Conservation (phyloP, 92 coral and sea anemone genomes). For the Heteractis magnifica region DNA sequence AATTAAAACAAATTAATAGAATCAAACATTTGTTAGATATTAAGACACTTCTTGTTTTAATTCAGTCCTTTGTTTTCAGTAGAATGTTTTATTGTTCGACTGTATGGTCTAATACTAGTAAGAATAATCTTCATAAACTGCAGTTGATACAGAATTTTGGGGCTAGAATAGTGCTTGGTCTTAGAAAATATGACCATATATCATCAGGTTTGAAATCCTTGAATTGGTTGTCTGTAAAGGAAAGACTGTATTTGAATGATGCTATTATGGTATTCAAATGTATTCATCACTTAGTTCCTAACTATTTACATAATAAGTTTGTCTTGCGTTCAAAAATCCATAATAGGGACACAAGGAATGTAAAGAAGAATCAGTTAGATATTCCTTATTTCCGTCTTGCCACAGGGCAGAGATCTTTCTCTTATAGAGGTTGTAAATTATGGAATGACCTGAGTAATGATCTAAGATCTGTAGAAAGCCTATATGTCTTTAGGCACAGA, state of each 20-base stretch:
- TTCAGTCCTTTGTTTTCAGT: conserved; percentile 40
- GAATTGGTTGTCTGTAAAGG: not conserved
- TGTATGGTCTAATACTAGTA: conserved; percentile 50
- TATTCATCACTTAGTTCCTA: not conserved
- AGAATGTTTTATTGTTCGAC: conserved; percentile 54
- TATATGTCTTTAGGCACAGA: not conserved
- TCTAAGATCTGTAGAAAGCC: not conserved
- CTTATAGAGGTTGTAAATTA: not conserved
- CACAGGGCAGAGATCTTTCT: not conserved
- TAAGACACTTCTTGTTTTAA: conserved; percentile 34
- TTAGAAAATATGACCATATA: not conserved
- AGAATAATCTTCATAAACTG: not conserved
- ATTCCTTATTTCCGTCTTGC: not conserved
- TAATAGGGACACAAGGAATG: not conserved
- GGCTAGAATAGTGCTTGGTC: not conserved
- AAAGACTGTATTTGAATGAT: not conserved
- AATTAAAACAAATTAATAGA: conserved; percentile 45
- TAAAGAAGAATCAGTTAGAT: not conserved
- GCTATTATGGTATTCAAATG: not conserved
- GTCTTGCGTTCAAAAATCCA: not conserved
- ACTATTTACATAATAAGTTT: not conserved
- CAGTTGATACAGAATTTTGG: not conserved
- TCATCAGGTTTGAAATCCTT: not conserved
- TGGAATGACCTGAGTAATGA: not conserved
- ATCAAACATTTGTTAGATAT: conserved; percentile 52